These are phyloP conservation scores for Eurytoma adleriae DNA, from an alignment of 2,888 invertebrate species.

Conservation along the genomic window DNA sequence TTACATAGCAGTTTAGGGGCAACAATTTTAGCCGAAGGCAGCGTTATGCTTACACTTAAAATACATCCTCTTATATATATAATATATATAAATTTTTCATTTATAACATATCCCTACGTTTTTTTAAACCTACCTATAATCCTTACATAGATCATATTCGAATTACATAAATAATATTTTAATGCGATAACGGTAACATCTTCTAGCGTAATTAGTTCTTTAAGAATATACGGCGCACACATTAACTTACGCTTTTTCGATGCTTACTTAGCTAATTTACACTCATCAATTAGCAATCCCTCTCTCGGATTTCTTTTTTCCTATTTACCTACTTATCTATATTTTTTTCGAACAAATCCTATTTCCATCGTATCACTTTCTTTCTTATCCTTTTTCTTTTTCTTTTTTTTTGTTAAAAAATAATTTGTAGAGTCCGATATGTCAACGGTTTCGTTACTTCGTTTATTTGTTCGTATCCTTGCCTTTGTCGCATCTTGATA, in stretches of 20 bases:
- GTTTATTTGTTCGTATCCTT: conserved; percentile 48
- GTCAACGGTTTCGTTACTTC: conserved; percentile 55
- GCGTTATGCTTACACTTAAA: conserved; percentile 67
- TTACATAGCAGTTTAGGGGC: conserved; percentile 70
- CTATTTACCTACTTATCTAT: conserved; percentile 26
- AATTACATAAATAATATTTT: conserved; percentile 72
- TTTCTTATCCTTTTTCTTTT: conserved; percentile 3
- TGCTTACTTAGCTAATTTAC: conserved; percentile 58
- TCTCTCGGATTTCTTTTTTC: conserved; percentile 29
- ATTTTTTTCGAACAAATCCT: not conserved
- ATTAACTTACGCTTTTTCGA: conserved; percentile 51
- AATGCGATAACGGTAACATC: conserved; percentile 73
- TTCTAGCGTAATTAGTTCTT: conserved; percentile 59
- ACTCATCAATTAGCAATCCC: conserved; percentile 61
- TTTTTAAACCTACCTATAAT: conserved; percentile 55
- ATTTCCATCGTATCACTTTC: no score
- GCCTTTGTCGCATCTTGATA: conserved; percentile 38
- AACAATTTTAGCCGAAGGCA: conserved; percentile 74
- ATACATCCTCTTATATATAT: conserved; percentile 56
- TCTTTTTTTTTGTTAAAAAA: conserved; percentile 58
- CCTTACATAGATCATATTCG: conserved; percentile 56
- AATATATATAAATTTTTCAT: conserved; percentile 64
- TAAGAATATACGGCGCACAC: conserved; percentile 54
- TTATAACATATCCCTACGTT: conserved; percentile 47
- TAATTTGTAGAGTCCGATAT: conserved; percentile 59